Evolutionary conservation across 2,888 invertebrate genomes (phyloP).

Genomic region (Micoletzkya japonica): DNA sequence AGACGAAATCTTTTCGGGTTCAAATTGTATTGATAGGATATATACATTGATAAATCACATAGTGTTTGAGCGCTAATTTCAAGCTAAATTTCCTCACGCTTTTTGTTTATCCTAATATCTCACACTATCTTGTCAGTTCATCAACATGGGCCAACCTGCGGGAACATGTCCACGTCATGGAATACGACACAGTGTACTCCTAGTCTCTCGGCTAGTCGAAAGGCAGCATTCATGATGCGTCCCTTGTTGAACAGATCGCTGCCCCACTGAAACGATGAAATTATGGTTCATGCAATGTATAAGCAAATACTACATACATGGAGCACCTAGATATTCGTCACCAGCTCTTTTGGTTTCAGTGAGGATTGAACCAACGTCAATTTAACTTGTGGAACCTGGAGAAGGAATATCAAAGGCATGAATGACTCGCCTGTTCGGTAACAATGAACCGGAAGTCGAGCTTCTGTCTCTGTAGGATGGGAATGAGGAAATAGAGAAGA

Average conservation of each 20-base stretch:
- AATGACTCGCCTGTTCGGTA: conserved; percentile 58
- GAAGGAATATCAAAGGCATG: not conserved
- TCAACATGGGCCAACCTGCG: conserved; percentile 43
- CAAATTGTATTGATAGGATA: no score
- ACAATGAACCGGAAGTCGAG: conserved; percentile 64
- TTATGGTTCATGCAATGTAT: not conserved
- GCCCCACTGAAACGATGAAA: conserved; percentile 52
- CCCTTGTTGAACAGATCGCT: conserved; percentile 63
- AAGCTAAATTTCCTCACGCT: no score
- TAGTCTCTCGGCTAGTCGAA: conserved; percentile 53
- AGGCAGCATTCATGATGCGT: conserved; percentile 64
- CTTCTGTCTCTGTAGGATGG: conserved; percentile 61
- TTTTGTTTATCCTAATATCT: no score
- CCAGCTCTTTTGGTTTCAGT: no score
- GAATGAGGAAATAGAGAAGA: conserved; percentile 63
- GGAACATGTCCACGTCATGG: conserved; percentile 67
- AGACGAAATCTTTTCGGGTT: no score
- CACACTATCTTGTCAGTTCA: not conserved
- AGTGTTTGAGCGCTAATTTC: no score
- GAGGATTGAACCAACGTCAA: no score
- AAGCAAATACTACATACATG: not conserved
- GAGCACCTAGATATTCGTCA: not conserved
- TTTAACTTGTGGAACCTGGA: not conserved
- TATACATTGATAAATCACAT: no score
- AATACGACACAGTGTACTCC: conserved; percentile 63